These are phyloP conservation scores for Pentalonia nigronervosa DNA, from an alignment of 1,140 invertebrate species.

Conservation along the genomic window DNA sequence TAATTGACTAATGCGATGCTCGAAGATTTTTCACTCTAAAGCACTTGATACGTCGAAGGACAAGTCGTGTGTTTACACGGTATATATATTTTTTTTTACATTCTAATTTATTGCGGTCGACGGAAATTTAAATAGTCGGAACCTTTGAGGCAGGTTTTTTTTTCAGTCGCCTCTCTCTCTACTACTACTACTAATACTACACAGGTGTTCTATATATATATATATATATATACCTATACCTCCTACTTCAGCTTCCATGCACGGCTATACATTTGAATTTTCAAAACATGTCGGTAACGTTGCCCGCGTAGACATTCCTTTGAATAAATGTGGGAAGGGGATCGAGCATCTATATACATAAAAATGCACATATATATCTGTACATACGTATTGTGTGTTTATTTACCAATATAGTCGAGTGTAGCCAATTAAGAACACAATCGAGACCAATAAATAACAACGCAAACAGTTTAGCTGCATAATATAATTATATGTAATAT, in stretches of 20 bases:
- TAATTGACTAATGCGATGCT: conserved; percentile 24
- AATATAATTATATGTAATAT: not conserved
- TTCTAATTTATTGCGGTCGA: conserved; percentile 49
- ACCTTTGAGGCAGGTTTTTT: conserved; percentile 40
- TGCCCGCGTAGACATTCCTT: conserved; percentile 5
- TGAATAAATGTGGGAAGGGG: not conserved
- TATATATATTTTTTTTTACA: conserved; percentile 28
- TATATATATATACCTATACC: not conserved
- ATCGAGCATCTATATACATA: not conserved
- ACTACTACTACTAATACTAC: not conserved
- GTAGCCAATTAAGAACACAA: conserved; percentile 17
- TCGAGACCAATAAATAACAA: conserved; percentile 40
- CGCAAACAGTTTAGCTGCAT: not conserved
- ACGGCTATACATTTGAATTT: conserved; percentile 1
- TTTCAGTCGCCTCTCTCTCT: not conserved
- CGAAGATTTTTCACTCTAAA: conserved; percentile 27
- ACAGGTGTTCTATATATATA: not conserved
- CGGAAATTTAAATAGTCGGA: conserved; percentile 48
- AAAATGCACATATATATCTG: conserved; percentile 10
- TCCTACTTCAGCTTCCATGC: not conserved
- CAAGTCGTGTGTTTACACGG: conserved; percentile 33
- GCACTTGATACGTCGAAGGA: conserved; percentile 47
- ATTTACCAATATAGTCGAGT: not conserved
- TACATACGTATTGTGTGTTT: conserved; percentile 1
- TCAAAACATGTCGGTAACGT: conserved; percentile 23